Evolutionary conservation across 2,888 invertebrate species (phyloP).

Genomic region (Drosophila eohydei): DNA sequence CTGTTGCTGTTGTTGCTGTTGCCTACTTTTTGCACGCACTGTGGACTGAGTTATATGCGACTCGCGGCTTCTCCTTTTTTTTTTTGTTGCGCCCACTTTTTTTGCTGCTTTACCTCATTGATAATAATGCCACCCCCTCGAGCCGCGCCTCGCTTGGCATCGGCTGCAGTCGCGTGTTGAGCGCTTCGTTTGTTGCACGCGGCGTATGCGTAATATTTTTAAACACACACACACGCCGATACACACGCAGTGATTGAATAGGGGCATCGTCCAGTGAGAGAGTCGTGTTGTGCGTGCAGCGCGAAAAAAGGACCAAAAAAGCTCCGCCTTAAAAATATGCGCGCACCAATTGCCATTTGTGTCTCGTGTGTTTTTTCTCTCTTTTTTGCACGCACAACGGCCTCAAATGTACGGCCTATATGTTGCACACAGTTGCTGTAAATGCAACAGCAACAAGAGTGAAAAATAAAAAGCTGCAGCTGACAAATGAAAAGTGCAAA

Average conservation of each 20-base stretch:
- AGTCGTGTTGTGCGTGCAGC: slow-evolving; percentile 61
- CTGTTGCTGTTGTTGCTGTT: slow-evolving; percentile 24
- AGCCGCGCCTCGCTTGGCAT: slow-evolving; percentile 32
- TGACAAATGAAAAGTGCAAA: slow-evolving; percentile 81
- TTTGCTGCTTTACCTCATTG: slow-evolving; percentile 67
- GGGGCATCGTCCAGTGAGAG: slow-evolving; percentile 54
- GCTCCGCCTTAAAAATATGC: slow-evolving; percentile 84
- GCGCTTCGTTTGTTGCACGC: slow-evolving; percentile 46
- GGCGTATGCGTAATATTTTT: slow-evolving; percentile 77
- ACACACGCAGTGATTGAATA: slow-evolving; percentile 22
- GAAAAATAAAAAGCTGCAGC: slow-evolving; percentile 31
- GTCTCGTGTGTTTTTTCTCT: slow-evolving; percentile 81
- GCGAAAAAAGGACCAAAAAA: slow-evolving; percentile 83
- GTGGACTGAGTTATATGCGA: slow-evolving; percentile 22
- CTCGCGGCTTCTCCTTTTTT: slow-evolving; percentile 26
- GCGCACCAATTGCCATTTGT: slow-evolving; percentile 83
- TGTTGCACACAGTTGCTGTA: slow-evolving; percentile 66
- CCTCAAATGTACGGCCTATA: slow-evolving; percentile 55
- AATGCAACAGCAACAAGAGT: slow-evolving; percentile 45
- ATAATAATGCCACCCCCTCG: slow-evolving; percentile 73
- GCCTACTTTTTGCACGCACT: slow-evolving; percentile 52
- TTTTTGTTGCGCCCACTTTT: slow-evolving; percentile 8
- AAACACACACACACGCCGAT: slow-evolving; percentile 41
- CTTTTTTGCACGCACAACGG: slow-evolving; percentile 76
- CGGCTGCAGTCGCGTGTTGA: slow-evolving; percentile 58